These are phyloP conservation scores for Odobenus rosmarus DNA, from an alignment of 2,113 vertebrate genomes.

Conservation along the genomic window DNA sequence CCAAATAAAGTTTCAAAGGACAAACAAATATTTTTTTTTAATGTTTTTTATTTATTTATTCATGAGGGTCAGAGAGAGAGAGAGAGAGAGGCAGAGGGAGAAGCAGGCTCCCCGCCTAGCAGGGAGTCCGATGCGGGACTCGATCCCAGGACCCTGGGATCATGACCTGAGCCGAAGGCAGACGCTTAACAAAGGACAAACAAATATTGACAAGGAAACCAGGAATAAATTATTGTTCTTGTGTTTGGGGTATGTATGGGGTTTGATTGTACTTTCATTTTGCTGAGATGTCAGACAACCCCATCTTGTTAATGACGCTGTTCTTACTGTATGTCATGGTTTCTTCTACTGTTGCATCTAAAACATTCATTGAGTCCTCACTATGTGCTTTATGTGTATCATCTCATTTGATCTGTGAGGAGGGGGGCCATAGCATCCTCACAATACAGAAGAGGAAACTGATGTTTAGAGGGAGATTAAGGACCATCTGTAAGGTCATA, in stretches of 20 bases:
- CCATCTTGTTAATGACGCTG: background rate
- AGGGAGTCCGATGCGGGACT: too few relatives aligned
- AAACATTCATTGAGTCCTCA: background rate
- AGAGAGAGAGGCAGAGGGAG: too few relatives aligned
- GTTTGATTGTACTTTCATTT: background rate
- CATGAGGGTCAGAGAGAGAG: too few relatives aligned
- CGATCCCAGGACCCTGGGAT: too few relatives aligned
- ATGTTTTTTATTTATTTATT: too few relatives aligned
- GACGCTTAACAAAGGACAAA: too few relatives aligned
- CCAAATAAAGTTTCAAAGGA: background rate
- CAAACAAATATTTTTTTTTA: background rate
- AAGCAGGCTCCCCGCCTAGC: too few relatives aligned
- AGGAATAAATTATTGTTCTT: background rate
- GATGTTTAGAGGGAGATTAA: background rate
- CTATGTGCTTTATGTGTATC: background rate
- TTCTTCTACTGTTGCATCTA: background rate
- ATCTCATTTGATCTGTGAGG: background rate
- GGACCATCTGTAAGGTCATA: background rate
- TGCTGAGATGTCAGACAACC: background rate
- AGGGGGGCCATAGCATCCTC: background rate
- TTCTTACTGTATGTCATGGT: background rate
- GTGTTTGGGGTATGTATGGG: background rate
- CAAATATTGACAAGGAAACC: background rate
- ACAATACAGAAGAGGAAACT: background rate
- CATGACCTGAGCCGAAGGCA: too few relatives aligned